These are phyloP conservation scores for Anas platyrhynchos DNA, from an alignment of 2,113 vertebrate genomes.

Conservation along the genomic window DNA sequence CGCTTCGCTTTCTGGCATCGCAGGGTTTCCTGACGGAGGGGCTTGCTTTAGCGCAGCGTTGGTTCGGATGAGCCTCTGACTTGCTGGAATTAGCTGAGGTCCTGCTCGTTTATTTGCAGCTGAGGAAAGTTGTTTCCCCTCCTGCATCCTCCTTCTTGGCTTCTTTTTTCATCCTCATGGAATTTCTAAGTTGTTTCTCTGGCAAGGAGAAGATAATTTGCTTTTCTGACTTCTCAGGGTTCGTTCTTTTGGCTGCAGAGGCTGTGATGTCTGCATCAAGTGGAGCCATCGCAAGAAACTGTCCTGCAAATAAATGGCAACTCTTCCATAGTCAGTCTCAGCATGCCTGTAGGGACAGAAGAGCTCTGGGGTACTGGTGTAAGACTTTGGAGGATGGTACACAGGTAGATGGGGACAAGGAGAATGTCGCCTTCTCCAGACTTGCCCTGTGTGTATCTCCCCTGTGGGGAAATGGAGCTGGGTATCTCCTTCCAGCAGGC, in stretches of 20 bases:
- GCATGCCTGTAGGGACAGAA: neutral
- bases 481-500: neutral
- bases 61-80: constrained; percentile 1
- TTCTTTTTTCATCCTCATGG: neutral
- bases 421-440: neutral
- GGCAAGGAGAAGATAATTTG: constrained; percentile 33
- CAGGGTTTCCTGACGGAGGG: neutral
- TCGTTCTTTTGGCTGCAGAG: neutral
- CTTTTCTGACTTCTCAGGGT: constrained; percentile 49
- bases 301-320: constrained; percentile 46
- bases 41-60: neutral
- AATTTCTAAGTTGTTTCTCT: constrained; percentile 5
- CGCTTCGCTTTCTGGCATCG: constrained; percentile 3
- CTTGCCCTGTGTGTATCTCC: neutral
- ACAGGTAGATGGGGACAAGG: neutral
- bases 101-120: neutral
- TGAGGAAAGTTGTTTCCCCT: neutral
- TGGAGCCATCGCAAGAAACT: constrained; percentile 47
- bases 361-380: neutral
- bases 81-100: neutral
- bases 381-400: neutral
- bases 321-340: neutral
- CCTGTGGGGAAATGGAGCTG: neutral
- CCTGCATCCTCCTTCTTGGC: neutral
- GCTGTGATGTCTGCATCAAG: constrained; percentile 31